phyloP scores from a whole-genome alignment of 2,888 invertebrate genomes.

The Pyrochroa serraticornis region DNA sequence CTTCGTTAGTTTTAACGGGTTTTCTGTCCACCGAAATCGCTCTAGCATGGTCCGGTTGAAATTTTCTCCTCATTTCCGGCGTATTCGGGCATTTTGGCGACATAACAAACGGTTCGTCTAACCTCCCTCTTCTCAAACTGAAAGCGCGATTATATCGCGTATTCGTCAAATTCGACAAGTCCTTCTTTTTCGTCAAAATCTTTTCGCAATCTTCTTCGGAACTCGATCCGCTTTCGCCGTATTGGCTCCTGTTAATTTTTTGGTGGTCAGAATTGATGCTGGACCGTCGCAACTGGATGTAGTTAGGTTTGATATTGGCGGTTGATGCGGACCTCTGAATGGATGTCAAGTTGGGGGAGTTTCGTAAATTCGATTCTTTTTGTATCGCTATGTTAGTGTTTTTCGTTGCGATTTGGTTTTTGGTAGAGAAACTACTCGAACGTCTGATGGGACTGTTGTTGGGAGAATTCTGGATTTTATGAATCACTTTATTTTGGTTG shows the following conservation, averaged over 20 bases:
- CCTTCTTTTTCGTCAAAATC: slow-evolving; percentile 52
- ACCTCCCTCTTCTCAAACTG: slow-evolving; percentile 68
- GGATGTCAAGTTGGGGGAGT: slow-evolving; percentile 29
- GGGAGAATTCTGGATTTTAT: slow-evolving; percentile 57
- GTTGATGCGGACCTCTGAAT: slow-evolving; percentile 60
- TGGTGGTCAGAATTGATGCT: slow-evolving; percentile 47
- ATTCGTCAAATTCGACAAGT: slow-evolving; percentile 57
- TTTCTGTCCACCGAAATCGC: slow-evolving; percentile 57
- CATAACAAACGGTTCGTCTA: slow-evolving; percentile 61
- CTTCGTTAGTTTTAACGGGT: slow-evolving; percentile 51
- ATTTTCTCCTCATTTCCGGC: slow-evolving; percentile 67
- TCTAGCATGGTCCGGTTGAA: slow-evolving; percentile 53
- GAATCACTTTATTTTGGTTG: slow-evolving; percentile 46
- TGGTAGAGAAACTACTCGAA: slow-evolving; percentile 69
- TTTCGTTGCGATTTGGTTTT: slow-evolving; percentile 51
- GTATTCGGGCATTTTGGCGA: slow-evolving; percentile 66
- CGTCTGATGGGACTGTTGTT: slow-evolving; percentile 64
- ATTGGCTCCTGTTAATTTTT: slow-evolving; percentile 54
- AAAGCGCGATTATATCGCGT: slow-evolving; percentile 77
- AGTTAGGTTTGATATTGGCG: slow-evolving; percentile 55
- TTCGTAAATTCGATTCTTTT: slow-evolving; percentile 25
- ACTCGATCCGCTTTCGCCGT: slow-evolving; percentile 58
- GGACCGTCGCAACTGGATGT: slow-evolving; percentile 41
- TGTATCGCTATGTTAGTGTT: slow-evolving; percentile 45
- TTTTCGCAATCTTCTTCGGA: slow-evolving; percentile 61